A percentile compares a stretch with the other conserved stretches of the same genome.
phyloP scores from a whole-genome alignment of 1,140 invertebrate species.

The Trinorchestia longiramus region DNA sequence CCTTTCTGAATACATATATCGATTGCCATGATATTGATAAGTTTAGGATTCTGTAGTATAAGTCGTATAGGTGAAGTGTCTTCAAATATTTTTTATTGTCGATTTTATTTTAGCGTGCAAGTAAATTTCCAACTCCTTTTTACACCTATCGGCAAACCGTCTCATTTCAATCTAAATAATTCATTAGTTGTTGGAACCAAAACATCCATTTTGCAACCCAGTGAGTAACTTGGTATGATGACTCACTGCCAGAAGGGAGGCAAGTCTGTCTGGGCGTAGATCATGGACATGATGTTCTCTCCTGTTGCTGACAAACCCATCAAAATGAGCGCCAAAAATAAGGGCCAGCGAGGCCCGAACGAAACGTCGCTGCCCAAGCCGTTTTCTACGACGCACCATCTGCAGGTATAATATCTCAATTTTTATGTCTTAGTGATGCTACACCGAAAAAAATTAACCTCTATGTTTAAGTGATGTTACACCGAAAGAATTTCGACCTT shows the following conservation, averaged over 20 bases:
- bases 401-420: not conserved
- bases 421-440: not conserved
- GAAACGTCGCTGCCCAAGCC: not conserved
- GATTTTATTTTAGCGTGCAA: too few species aligned
- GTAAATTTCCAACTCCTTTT: too few species aligned
- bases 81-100: too few species aligned
- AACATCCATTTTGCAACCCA: not conserved
- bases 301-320: not conserved
- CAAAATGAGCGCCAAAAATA: not conserved
- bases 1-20: too few species aligned
- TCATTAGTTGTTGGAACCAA: not conserved
- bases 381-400: not conserved
- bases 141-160: too few species aligned
- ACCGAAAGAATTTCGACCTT: not conserved
- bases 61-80: too few species aligned
- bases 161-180: too few species aligned
- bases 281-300: not conserved
- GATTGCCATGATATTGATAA: too few species aligned
- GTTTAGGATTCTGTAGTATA: too few species aligned
- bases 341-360: not conserved
- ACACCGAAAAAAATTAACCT: not conserved
- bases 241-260: slow-evolving; percentile 37
- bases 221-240: not conserved
- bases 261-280: not conserved
- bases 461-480: not conserved